Evolutionary conservation across 1,140 invertebrate genomes (phyloP), one percentile per base, ranked within the genome.

Genomic region (Drosophila sturtevanti): DNA sequence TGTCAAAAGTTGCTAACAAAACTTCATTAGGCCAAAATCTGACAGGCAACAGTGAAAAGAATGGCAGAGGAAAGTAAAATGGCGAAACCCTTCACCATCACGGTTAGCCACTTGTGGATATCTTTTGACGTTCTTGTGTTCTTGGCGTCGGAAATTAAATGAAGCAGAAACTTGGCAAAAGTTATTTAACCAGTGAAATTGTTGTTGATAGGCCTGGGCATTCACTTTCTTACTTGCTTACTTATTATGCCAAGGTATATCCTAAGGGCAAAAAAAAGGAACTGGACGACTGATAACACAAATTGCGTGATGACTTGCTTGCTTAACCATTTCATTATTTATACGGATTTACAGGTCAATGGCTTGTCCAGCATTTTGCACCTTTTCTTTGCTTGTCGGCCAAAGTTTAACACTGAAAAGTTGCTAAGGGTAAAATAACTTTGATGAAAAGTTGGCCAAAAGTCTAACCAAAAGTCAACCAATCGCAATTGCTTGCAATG

Each of bases 351-450:
- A 59, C 60, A 35, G 35, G 18, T 64, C 44, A 44, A 51, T 41
- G 4, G 22, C 24, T 22, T 51, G 51, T 67, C 71, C 37, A 63
- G 11, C 37, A 37, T 21, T 41, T 31, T 41, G 1, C 58, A 31
- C 10, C 44, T 16, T 16, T 44, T 51, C 7, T 58, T 18, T 31
- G 41, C 78, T 85, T 68, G 56, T 27, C 12, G 67, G 67, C 63
- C 35, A 86, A 86, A 87, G 67, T 87, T 85, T 78, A 62, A 55
- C 78, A 70, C 82, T 81, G 61, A 31, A 85, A 86, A 85, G 73
- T 85, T 85, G 78, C 78, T 68, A 74, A 67, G 75, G 75, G 82
- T 81, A 72, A 87, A 87, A 87, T 72, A 87, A 86, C 75, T 86
- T 85, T 80, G 73, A 80, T 66, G 77, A 67, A 72, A 68, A 77